Base-by-base conservation (phyloP, 2,888 invertebrate species). In the Glaucopsyche alexis region DNA sequence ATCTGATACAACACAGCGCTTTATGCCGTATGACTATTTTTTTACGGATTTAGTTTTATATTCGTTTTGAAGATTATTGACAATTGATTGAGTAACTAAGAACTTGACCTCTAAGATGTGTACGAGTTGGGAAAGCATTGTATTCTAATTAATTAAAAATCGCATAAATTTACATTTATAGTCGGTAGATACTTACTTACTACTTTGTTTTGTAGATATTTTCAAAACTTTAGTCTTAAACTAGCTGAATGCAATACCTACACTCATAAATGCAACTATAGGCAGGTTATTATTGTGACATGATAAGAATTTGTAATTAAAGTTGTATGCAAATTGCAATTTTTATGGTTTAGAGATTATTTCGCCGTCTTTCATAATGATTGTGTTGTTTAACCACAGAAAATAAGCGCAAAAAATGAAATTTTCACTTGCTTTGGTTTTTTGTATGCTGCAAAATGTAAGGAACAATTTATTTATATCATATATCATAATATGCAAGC, bases 361-460 rank as follows among this genome's bases (percentile, higher is more conserved):
- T 69, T 69, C 19, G 11, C 8, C 69, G 47, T 14, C 14, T 29
- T 14, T 19, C 69, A 38, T 69, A 47, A 69, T 69, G 47, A 49
- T 69, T 47, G 29, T 49, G 69, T 16, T 67, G 67, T 47, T 49
- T 29, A 13, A 13, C 13, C 7, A 69, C 69, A 49, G 47, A 49
- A 69, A 49, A 47, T 69, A 69, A 49, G 47, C 49, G 45, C 29
- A 14, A 8, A 67, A 47, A 69, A 69, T 69, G 69, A 69, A 69
- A 69, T 47, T 69, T 69, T 69, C 13, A 2, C 14, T 69, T 47
- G 47, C 14, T 2, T 45, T 69, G 8, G 7, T 69, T 14, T 69
- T 13, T 29, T 69, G 47, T n/a, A 7, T 47, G 47, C 19, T 29
- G 7, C 69, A 47, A 29, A 49, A 19, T 47, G 69, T 69, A 69